phyloP scores from a whole-genome alignment of 2,113 vertebrate species.

The Chionodraco myersi region DNA sequence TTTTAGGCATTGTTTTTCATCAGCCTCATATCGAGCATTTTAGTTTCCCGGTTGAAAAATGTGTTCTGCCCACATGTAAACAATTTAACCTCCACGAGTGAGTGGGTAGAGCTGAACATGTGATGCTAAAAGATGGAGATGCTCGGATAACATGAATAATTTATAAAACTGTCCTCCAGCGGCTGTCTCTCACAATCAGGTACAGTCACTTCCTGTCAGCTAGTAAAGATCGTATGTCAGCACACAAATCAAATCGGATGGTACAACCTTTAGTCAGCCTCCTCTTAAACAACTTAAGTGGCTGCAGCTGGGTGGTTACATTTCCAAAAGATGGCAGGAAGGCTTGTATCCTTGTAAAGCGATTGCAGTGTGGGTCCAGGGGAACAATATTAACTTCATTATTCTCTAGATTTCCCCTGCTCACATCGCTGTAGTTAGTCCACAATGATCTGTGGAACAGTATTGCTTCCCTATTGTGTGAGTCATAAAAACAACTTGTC shows the following conservation, averaged over 20 bases:
- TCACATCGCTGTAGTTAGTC: constrained; percentile 32
- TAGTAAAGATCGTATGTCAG: constrained; percentile 10
- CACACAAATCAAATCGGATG: neutral
- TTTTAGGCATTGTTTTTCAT: neutral
- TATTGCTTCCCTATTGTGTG: constrained; percentile 36
- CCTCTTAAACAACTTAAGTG: neutral
- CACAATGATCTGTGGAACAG: constrained; percentile 33
- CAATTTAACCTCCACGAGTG: no score
- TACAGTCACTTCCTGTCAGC: constrained; percentile 20
- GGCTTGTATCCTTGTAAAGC: constrained; percentile 7
- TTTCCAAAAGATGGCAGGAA: constrained; percentile 11
- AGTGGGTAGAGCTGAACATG: no score
- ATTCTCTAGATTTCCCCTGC: neutral
- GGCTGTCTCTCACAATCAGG: neutral
- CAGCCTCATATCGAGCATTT: neutral
- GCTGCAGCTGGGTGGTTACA: constrained; percentile 14
- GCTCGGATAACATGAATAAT: constrained; percentile 3
- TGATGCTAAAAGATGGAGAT: no score
- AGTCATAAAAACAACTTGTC: constrained; percentile 46
- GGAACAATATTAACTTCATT: constrained; percentile 53
- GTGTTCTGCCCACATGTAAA: neutral
- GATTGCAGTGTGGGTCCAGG: constrained; percentile 10
- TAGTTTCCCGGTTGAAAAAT: neutral
- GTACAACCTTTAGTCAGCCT: neutral
- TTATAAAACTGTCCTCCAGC: constrained; percentile 17